Evolutionary conservation across 2,888 invertebrate genomes (phyloP).

Genomic region (Thera britannica): DNA sequence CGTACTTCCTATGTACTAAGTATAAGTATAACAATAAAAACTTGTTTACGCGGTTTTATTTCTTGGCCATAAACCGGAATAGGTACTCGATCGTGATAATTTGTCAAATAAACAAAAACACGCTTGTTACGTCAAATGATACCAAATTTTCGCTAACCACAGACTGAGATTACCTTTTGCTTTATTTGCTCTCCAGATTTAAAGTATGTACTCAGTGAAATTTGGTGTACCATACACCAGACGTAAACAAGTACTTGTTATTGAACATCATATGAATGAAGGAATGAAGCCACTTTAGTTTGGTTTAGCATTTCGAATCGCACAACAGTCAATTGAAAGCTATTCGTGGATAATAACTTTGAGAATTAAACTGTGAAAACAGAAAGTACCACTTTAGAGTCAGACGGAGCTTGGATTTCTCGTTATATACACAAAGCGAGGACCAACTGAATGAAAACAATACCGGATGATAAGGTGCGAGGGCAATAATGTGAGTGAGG

Average conservation of each 20-base stretch:
- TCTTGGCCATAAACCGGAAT: conserved; percentile 34
- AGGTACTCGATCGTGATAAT: conserved; percentile 39
- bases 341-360: conserved; percentile 39
- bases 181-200: conserved; percentile 10
- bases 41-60: conserved; percentile 35
- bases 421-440: conserved; percentile 53
- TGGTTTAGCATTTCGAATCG: no score
- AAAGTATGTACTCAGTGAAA: conserved; percentile 4
- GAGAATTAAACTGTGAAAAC: conserved; percentile 51
- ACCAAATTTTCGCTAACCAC: conserved; percentile 12
- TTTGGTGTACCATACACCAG: conserved; percentile 22
- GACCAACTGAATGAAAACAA: conserved; percentile 44
- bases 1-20: conserved; percentile 13
- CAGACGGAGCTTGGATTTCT: conserved; percentile 53
- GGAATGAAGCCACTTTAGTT: no score
- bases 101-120: conserved; percentile 37
- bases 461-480: conserved; percentile 40
- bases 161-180: conserved; percentile 2
- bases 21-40: conserved; percentile 39
- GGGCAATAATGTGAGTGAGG: conserved; percentile 38
- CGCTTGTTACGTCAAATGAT: conserved; percentile 37
- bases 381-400: conserved; percentile 52
- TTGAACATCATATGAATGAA: no score
- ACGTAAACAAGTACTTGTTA: no score
- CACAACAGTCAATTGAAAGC: conserved; percentile 11